Base-by-base conservation (phyloP, 2,888 invertebrate genomes). In the Portevinia maculata region DNA sequence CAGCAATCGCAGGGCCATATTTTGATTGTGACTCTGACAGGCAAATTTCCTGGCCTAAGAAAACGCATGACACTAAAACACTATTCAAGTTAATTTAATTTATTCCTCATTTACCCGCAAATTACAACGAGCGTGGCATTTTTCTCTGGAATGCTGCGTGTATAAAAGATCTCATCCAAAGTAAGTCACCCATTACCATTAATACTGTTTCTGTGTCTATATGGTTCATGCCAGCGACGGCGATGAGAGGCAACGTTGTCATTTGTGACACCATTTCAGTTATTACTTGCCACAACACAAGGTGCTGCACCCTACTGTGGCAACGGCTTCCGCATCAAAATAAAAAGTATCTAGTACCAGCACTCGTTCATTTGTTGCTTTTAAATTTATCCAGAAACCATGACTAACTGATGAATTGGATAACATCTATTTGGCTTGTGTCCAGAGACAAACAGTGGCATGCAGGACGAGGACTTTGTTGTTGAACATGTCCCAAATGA, bases 351-450 rank as follows among this genome's bases (percentile, higher is more conserved):
- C 70, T 59, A 65, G 44, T 21, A 55, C 44, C 52, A 65, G 59
- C 24, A 48, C 44, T 46, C 37, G 34, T 78, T 50, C 59, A 64
- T 0, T 44, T 19, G 17, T 34, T 34, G 8, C 11, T 34, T 78
- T 30, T 28, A 59, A 52, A 50, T 19, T 59, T 30, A 64, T 71
- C 78, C 78, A 78, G 73, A 59, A 65, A 30, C 15, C 57, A 67
- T 67, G 79, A 73, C 73, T 65, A 71, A 52, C 65, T 71, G 79
- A 79, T 73, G 73, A 46, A 73, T 79, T 67, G 79, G 65, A 59
- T 73, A 73, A 73, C 59, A 79, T 67, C 52, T 73, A 79, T 79
- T 79, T 79, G 79, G 73, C 73, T 19, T 67, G 52, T 52, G 44
- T 60, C 79, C 73, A 73, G 53, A 9, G 62, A 32, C 30, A 32